Percentiles rank a stretch among this genome's conserved stretches.
Evolutionary conservation across 2,113 vertebrate species (phyloP).

Genomic region (Hydrochoerus hydrochaeris): DNA sequence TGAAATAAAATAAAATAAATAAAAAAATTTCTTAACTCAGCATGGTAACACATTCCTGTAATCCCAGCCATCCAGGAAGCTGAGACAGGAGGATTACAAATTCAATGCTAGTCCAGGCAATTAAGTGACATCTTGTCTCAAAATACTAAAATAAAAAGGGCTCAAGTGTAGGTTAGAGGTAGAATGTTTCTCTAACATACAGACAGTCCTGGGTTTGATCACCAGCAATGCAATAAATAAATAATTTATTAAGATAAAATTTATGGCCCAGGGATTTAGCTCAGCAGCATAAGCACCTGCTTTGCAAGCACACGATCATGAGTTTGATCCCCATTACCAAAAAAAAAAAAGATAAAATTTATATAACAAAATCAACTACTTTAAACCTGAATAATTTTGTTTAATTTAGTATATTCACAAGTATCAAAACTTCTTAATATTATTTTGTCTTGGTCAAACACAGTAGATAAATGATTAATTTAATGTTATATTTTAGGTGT

Average conservation of each 20-base stretch:
- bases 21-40: neutral
- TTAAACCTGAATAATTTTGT: neutral
- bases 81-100: no score
- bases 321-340: no score
- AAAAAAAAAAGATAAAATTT: neutral
- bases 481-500: neutral
- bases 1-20: no score
- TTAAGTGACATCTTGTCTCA: no score
- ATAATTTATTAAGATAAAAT: neutral
- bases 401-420: neutral
- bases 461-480: neutral
- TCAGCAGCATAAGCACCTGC: no score
- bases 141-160: neutral
- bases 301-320: no score
- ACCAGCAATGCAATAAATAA: no score
- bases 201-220: neutral
- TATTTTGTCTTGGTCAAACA: neutral
- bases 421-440: neutral
- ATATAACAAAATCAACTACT: neutral
- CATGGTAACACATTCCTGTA: neutral
- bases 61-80: no score
- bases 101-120: no score
- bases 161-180: neutral
- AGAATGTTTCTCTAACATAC: neutral
- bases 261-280: no score